Percentiles rank a stretch among this genome's conserved stretches.
Conservation (phyloP, 2,797 vertebrate genomes). For the Parauchenoglanis punctatus region DNA sequence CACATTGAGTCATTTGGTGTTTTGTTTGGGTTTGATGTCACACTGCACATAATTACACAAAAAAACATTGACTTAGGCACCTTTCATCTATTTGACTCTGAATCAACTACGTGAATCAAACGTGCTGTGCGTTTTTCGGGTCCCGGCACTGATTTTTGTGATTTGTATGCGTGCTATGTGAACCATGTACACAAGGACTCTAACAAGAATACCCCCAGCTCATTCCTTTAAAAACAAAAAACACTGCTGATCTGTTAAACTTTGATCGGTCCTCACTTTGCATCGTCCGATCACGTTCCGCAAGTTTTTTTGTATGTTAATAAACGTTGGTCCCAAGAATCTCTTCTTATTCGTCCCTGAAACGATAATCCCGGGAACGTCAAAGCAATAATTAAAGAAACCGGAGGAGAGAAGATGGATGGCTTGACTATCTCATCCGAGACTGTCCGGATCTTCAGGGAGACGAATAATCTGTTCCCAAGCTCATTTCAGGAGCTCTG, state of each 20-base stretch:
- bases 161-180: not conserved
- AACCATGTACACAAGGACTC: not conserved
- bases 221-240: not conserved
- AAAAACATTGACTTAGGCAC: not conserved
- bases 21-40: not conserved
- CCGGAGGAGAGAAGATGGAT: slow-evolving; percentile 31
- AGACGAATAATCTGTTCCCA: slow-evolving; percentile 49
- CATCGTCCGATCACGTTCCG: not conserved
- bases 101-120: not conserved
- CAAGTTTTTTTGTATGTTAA: not conserved
- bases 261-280: not conserved
- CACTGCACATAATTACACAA: not conserved
- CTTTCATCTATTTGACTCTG: not conserved
- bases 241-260: not conserved
- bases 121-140: not conserved
- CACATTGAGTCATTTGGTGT: not conserved
- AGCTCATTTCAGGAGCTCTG: slow-evolving; percentile 52
- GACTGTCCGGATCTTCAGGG: slow-evolving; percentile 34
- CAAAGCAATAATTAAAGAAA: slow-evolving; percentile 43
- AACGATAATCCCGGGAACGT: slow-evolving; percentile 33
- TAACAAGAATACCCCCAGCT: not conserved
- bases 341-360: not conserved
- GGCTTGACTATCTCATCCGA: slow-evolving; percentile 39
- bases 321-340: slow-evolving; percentile 4
- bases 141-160: not conserved